phyloP scores from a whole-genome alignment of 2,113 vertebrate genomes.

The Serilophus lunatus region DNA sequence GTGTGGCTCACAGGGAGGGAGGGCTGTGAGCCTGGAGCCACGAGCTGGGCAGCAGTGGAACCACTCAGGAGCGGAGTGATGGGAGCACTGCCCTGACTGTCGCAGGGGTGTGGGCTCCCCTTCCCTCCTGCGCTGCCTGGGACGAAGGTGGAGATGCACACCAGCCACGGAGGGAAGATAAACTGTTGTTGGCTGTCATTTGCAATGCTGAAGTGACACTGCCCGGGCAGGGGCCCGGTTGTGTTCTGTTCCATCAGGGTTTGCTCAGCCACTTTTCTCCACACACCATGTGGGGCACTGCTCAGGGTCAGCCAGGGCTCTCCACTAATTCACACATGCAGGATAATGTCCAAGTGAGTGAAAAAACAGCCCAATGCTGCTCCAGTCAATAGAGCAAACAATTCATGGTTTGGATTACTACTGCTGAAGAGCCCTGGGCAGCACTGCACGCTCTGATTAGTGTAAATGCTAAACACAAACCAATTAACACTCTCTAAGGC shows the following conservation, averaged over 20 bases:
- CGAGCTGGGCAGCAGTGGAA: background rate
- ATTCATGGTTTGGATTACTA: constrained; percentile 63
- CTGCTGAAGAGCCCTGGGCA: constrained; percentile 68
- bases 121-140: accelerated
- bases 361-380: constrained; percentile 20
- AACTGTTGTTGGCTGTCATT: background rate
- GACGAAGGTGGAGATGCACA: background rate
- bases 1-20: background rate
- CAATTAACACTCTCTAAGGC: constrained; percentile 78
- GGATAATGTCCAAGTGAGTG: constrained; percentile 8
- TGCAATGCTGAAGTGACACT: background rate
- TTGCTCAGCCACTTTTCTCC: background rate
- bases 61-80: background rate
- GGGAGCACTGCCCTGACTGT: background rate
- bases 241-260: background rate
- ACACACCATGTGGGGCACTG: background rate
- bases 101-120: background rate
- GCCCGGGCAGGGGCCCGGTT: background rate
- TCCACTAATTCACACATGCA: background rate
- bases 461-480: constrained; percentile 78
- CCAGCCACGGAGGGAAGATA: background rate
- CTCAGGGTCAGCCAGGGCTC: background rate
- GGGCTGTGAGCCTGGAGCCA: accelerated
- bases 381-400: constrained; percentile 73
- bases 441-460: constrained; percentile 72